A percentile compares a stretch with the other conserved stretches of the same genome.
Evolutionary conservation across 2,113 vertebrate genomes (phyloP).

Genomic region (Psammodynastes pulverulentus): DNA sequence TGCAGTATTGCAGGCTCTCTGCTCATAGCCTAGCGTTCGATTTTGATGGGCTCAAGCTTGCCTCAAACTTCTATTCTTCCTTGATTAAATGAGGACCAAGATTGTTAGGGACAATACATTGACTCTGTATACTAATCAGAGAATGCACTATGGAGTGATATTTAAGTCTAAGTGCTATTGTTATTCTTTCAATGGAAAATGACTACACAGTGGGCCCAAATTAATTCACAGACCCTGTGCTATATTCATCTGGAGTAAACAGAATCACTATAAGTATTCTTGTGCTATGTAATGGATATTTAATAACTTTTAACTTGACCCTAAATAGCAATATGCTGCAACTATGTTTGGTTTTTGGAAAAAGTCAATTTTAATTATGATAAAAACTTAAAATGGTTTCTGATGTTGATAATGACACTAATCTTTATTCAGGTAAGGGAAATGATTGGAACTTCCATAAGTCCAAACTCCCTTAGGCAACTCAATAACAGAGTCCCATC

Average conservation of each 20-base stretch:
- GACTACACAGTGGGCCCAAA: neutral
- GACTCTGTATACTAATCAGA: no score
- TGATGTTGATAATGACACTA: neutral
- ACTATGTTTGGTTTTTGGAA: conserved; percentile 1
- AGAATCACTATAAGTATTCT: neutral
- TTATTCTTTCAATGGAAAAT: neutral
- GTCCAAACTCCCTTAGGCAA: neutral
- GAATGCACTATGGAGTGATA: no score
- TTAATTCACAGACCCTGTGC: neutral
- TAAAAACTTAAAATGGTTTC: neutral
- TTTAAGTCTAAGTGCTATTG: no score
- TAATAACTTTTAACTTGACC: neutral
- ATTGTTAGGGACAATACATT: no score
- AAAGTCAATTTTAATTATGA: neutral
- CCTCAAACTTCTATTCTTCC: no score
- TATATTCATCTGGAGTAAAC: neutral
- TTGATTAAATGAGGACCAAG: no score
- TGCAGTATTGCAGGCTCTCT: neutral
- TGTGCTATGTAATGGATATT: neutral
- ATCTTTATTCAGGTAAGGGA: neutral
- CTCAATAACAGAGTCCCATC: neutral
- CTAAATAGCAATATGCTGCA: neutral
- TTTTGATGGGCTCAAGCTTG: no score
- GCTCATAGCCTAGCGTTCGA: no score
- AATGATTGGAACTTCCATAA: neutral